Base-by-base conservation (phyloP, 2,888 invertebrate species). In the Synergus umbraculus region DNA sequence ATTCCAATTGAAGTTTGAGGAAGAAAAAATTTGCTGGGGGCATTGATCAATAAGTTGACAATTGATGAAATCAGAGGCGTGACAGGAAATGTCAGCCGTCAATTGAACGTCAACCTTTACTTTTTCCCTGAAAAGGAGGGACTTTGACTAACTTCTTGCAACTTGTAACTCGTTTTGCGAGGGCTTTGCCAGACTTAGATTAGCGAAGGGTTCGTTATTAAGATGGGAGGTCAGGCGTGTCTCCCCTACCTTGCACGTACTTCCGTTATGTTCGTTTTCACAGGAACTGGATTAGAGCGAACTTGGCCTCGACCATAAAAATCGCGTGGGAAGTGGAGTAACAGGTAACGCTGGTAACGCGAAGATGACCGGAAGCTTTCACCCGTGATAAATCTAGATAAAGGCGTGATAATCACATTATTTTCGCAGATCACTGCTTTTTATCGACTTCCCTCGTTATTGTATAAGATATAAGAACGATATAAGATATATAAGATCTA, bases 211-310 rank as follows among this genome's bases (percentile, higher is more conserved):
- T 12, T 73, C 83, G 85, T 88, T 85, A 87, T 90, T 91, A 88
- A 87, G 83, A 82, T 85, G 87, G 83, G 86, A 89, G 89, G 88
- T 91, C 90, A 88, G 86, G 88, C 91, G 90, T 90, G 88, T 89
- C 89, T 87, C 87, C 88, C 86, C 81, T 78, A 80, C 69, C 80
- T 79, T 60, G 80, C 82, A 76, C 82, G 85, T 83, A 87, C 85
- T 88, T 89, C 88, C 89, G 90, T 87, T 89, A 86, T 85, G 80
- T 89, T 88, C 88, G 86, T 90, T 90, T 89, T 89, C 88, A 84
- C 88, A 88, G 86, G 86, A 90, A 91, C 85, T 88, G 87, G 88
- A 90, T 90, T 89, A 89, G 88, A 89, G 88, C 88, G 86, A 84
- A 86, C 85, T 83, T 84, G 84, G 84, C 84, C 82, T 83, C 81